A percentile compares a stretch with the other conserved stretches of the same genome.
Evolutionary conservation across 2,888 invertebrate genomes (phyloP).

Genomic region (Agrilus biguttatus): DNA sequence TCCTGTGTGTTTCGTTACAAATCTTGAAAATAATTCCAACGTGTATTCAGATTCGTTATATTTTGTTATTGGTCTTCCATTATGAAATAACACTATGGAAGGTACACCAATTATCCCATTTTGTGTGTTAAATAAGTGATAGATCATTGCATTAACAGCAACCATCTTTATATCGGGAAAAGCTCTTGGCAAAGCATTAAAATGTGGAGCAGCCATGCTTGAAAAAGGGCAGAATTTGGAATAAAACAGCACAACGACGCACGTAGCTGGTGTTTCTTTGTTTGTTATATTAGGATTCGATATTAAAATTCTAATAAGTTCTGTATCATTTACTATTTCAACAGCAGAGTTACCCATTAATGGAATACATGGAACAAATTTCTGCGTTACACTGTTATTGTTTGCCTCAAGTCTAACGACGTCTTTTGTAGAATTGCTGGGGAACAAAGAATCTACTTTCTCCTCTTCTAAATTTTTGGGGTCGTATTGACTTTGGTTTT

Average conservation of each 20-base stretch:
- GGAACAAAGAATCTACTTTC: no score
- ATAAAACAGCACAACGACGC: constrained; percentile 76
- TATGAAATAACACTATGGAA: constrained; percentile 77
- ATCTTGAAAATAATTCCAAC: constrained; percentile 62
- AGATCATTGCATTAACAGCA: constrained; percentile 76
- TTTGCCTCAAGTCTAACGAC: no score
- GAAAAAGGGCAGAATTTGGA: constrained; percentile 84
- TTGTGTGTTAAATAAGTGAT: constrained; percentile 75
- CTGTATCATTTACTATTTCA: constrained; percentile 57
- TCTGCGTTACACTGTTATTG: constrained; percentile 15
- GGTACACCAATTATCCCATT: constrained; percentile 87
- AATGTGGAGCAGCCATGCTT: constrained; percentile 76
- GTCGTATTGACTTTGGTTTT: no score
- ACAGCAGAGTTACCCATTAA: constrained; percentile 27
- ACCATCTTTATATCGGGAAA: constrained; percentile 79
- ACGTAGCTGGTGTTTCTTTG: constrained; percentile 46
- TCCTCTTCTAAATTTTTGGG: no score
- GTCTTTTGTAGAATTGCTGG: no score
- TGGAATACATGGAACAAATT: constrained; percentile 23
- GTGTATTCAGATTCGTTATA: constrained; percentile 72
- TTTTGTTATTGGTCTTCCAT: constrained; percentile 71
- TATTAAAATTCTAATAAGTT: constrained; percentile 49
- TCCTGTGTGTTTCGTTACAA: constrained; percentile 63
- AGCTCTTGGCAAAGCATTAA: constrained; percentile 75
- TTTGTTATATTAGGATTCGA: constrained; percentile 49